Evolutionary conservation across 2,888 invertebrate species (phyloP).

Genomic region (Cerastis rubricosa): DNA sequence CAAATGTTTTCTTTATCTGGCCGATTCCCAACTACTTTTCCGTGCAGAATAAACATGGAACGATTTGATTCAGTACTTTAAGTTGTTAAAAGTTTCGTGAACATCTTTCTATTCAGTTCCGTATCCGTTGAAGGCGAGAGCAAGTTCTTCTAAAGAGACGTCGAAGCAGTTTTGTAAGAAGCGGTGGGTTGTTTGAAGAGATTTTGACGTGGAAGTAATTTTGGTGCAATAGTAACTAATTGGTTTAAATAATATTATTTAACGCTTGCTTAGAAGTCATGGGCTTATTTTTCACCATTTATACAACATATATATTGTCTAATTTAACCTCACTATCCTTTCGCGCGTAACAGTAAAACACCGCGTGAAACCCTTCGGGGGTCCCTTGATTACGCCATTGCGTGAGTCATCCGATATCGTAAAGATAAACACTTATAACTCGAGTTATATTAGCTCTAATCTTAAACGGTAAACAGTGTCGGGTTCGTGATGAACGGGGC

Average conservation of each 20-base stretch:
- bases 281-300: too few relatives aligned
- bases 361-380: too few relatives aligned
- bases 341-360: too few relatives aligned
- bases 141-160: constrained; percentile 22
- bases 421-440: too few relatives aligned
- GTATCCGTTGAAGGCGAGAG: constrained; percentile 17
- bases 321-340: too few relatives aligned
- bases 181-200: not conserved
- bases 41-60: constrained; percentile 43
- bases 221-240: not conserved
- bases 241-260: not conserved
- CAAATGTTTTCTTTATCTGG: constrained; percentile 30
- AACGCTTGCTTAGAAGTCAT: too few relatives aligned
- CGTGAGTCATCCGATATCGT: too few relatives aligned
- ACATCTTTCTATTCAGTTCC: constrained; percentile 23
- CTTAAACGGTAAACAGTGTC: too few relatives aligned
- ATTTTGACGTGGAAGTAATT: not conserved
- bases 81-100: constrained; percentile 44
- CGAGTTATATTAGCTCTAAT: too few relatives aligned
- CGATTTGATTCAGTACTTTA: constrained; percentile 43
- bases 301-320: too few relatives aligned
- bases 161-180: constrained; percentile 12
- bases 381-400: too few relatives aligned
- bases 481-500: too few relatives aligned
- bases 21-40: constrained; percentile 55